phyloP scores from a whole-genome alignment of 2,797 vertebrate genomes.

The Leptatherina wallacei region DNA sequence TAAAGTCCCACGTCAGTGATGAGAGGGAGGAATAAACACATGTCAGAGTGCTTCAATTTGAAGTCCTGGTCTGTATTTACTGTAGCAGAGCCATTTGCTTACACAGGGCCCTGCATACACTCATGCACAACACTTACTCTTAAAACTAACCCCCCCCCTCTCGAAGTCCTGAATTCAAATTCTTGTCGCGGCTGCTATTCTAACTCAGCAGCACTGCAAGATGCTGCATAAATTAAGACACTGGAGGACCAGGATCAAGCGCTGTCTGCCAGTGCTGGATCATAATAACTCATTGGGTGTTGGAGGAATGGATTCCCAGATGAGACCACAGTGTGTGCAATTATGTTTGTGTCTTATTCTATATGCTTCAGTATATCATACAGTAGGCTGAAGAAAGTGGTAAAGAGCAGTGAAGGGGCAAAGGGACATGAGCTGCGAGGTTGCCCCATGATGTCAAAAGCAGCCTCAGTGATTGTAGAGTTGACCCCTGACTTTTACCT shows the following conservation, averaged over 20 bases:
- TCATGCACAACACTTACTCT: constrained; percentile 32
- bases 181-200: constrained; percentile 64
- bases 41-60: constrained; percentile 55
- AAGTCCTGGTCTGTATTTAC: constrained; percentile 70
- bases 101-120: constrained; percentile 24
- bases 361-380: constrained; percentile 33
- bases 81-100: constrained; percentile 49
- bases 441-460: constrained; percentile 32
- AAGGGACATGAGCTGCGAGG: constrained; percentile 21
- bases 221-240: constrained; percentile 82
- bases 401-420: constrained; percentile 28
- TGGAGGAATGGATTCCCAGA: constrained; percentile 38
- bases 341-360: constrained; percentile 28
- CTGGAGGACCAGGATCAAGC: constrained; percentile 48
- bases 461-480: constrained; percentile 43
- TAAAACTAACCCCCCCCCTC: constrained; percentile 29
- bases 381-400: constrained; percentile 12
- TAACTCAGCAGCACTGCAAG: constrained; percentile 74
- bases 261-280: constrained; percentile 45
- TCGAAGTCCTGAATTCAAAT: constrained; percentile 69
- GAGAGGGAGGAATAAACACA: constrained; percentile 62
- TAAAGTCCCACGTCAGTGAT: constrained; percentile 49
- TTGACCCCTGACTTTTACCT: constrained; percentile 53
- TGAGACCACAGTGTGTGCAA: constrained; percentile 11
- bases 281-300: constrained; percentile 44